Evolutionary conservation across 2,888 invertebrate genomes (phyloP), one percentile per base, ranked within the genome.

Genomic region (Syrphus vitripennis): DNA sequence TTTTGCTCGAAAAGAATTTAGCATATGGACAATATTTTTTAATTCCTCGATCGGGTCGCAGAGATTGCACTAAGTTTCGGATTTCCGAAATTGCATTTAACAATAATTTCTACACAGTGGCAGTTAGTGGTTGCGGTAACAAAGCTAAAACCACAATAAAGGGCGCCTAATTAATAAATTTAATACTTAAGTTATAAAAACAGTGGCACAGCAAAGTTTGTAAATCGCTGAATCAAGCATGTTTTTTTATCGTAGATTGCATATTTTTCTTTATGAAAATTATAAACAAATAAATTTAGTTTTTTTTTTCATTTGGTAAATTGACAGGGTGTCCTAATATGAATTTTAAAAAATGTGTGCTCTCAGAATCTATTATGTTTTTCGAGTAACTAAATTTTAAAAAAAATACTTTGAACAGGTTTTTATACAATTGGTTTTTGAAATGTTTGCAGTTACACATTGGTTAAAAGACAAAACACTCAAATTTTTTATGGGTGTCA

Each of bases 141-240:
- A 74, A 59, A 70, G 45, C 69, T n/a, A n/a, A 75, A 57, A 63
- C 69, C 55, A 45, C 79, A 57, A 79, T 40, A 70, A 83, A 74
- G 31, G 69, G 83, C 53, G 34, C 61, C 69, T 75, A 50, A 55
- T 59, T 67, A n/a, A n/a, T 21, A 65, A 31, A 31, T 26, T 61
- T 67, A 42, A 50, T 19, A 26, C 34, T 45, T 65, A 34, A 72
- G 29, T 21, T 0, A 59, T 21, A 67, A 59, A 24, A 26, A 21
- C 12, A 34, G n/a, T 19, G 10, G 45, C 16, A 3, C 59, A 14
- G 29, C 26, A 40, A n/a, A 48, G 59, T 61, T 50, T 29, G 59
- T 31, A 57, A 72, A 67, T 72, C 59, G 71, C 71, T 82, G 53
- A 67, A 40, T 37, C 50, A 45, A 82, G 77, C 70, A 4, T 19